Conservation (phyloP, 2,888 invertebrate species). For the Drosophila peninsularis region DNA sequence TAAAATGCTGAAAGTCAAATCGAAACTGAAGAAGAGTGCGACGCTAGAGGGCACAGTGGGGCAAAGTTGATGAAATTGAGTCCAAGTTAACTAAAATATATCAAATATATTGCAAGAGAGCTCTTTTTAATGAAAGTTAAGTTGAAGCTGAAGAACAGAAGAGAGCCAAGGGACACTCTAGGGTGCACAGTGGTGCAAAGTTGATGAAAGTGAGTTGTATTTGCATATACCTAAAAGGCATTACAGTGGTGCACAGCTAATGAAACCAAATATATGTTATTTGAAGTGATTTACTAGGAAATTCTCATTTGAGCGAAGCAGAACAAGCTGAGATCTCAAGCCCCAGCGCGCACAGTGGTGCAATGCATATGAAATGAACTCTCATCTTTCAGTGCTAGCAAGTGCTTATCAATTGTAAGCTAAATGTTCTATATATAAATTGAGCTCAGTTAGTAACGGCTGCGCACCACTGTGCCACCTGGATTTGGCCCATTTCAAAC, state of each 20-base stretch:
- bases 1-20: neutral
- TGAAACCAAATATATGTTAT: too few relatives aligned
- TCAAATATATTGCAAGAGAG: neutral
- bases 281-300: too few relatives aligned
- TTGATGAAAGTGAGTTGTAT: too few relatives aligned
- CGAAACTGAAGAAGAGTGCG: neutral
- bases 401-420: too few relatives aligned
- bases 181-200: neutral
- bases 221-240: too few relatives aligned
- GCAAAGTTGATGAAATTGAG: neutral
- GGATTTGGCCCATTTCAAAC: constrained; percentile 12
- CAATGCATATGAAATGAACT: too few relatives aligned
- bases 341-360: too few relatives aligned
- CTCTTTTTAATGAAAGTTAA: neutral
- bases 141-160: neutral
- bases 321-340: too few relatives aligned
- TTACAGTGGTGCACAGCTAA: too few relatives aligned
- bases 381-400: too few relatives aligned
- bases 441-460: neutral
- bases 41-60: neutral
- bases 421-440: neutral
- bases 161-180: neutral
- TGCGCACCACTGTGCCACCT: constrained; percentile 9
- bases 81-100: too few relatives aligned
- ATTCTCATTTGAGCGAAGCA: too few relatives aligned